A percentile compares a stretch with the other conserved stretches of the same genome.
Conservation (phyloP, 2,888 invertebrate genomes). For the Poecilobothrus nobilitatus region DNA sequence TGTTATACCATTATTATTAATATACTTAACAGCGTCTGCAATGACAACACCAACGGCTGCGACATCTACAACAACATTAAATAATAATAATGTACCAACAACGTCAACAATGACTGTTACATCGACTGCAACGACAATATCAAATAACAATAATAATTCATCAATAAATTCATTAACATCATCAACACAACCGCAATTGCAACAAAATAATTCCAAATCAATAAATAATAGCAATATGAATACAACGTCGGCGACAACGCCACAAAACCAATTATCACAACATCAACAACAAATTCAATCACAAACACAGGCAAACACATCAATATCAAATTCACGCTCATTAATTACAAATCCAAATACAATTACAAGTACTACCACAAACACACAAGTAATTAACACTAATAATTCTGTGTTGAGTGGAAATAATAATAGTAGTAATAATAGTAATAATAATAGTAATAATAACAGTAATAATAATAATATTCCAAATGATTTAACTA, state of each 20-base stretch:
- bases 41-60: conserved; percentile 21
- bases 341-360: conserved; percentile 23
- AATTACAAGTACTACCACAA: conserved; percentile 16
- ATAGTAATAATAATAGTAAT: conserved; percentile 25
- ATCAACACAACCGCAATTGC: not conserved
- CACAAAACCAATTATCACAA: conserved; percentile 15
- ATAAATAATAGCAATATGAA: conserved; percentile 25
- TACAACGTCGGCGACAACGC: conserved; percentile 21
- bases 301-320: conserved; percentile 23
- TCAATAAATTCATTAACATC: not conserved
- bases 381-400: conserved; percentile 8
- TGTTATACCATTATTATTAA: not conserved
- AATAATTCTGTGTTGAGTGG: not conserved
- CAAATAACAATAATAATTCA: conserved; percentile 34
- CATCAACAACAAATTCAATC: conserved; percentile 24
- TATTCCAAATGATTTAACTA: conserved; percentile 35
- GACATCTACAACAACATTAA: conserved; percentile 16
- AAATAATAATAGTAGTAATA: conserved; percentile 14
- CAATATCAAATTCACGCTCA: conserved; percentile 17
- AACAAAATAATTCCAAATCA: conserved; percentile 19
- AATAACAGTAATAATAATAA: conserved; percentile 24
- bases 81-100: conserved; percentile 26
- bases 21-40: conserved; percentile 20
- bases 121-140: conserved; percentile 30
- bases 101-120: conserved; percentile 34